phyloP scores from a whole-genome alignment of 2,113 vertebrate genomes.

The Neolamprologus devosi region DNA sequence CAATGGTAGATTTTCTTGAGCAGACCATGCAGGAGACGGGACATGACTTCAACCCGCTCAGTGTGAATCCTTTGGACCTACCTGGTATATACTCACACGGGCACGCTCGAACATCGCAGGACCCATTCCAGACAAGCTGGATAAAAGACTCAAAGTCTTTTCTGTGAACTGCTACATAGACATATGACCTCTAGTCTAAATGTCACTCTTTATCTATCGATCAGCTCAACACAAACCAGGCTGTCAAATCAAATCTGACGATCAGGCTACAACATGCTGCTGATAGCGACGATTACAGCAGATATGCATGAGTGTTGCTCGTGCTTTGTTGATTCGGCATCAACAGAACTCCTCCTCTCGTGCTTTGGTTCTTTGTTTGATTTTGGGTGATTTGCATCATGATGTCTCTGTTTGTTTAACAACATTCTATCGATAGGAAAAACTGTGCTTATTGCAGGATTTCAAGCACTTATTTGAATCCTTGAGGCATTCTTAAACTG shows the following conservation, averaged over 20 bases:
- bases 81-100: rapidly evolving
- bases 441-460: neutral
- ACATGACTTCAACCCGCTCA: neutral
- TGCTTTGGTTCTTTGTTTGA: neutral
- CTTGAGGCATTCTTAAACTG: neutral
- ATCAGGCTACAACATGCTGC: neutral
- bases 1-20: neutral
- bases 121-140: rapidly evolving
- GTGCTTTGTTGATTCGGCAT: neutral
- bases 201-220: neutral
- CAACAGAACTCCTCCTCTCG: neutral
- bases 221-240: neutral
- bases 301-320: rapidly evolving
- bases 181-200: neutral
- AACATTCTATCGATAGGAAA: neutral
- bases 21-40: neutral
- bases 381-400: neutral
- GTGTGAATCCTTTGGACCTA: neutral
- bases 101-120: neutral
- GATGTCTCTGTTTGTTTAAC: neutral
- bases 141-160: neutral
- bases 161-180: neutral
- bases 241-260: neutral
- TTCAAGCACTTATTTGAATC: neutral
- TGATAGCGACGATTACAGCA: rapidly evolving